Evolutionary conservation across 2,113 vertebrate genomes (phyloP), one percentile per base, ranked within the genome.

Genomic region (Camelus dromedarius): DNA sequence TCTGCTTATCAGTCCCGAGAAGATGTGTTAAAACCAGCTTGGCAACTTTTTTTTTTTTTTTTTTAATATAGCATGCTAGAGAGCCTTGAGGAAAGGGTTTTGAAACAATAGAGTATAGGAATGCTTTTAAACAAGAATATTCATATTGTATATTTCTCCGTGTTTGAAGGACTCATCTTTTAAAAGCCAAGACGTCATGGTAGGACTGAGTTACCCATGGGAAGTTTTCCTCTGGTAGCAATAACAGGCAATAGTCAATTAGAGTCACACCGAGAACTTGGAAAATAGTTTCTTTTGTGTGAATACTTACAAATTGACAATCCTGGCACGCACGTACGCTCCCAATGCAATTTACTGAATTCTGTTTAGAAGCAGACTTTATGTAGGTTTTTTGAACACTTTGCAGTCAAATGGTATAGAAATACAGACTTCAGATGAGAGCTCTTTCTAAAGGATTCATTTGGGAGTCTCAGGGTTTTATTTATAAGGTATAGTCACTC

Each of bases 11-110:
- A 96, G 98, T 83, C 86, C 96, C 93, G 96, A 98, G 98, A 98
- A 98, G 98, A 98, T 99, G 98, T 98, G 97, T 98, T 98, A 98
- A 98, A 99, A 99, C 98, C 98, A 98, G 98, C 99, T 98, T 92
- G 98, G 93, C 98, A 92, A 96, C 99, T 98, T 99, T 98, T 97
- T 98, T 96, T 32, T 98, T 96, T 32, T 98, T 98, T 96, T 98
- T 95, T 20, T 0, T 96, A 98, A 98, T 80, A 3, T 96, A 97
- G 93, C 98, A 93, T 97, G 97, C 97, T 98, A 81, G 95, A 98
- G 98, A 98, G 98, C 98, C 98, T 98, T 98, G 96, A 97, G 97
- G 98, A 98, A 98, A 98, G 98, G 97, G 95, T 98, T 98, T 97
- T 98, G 98, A 98, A 99, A 98, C 96, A 98, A 89, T 97, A 98